Percentiles rank a stretch among this genome's conserved stretches.
Evolutionary conservation across 2,113 vertebrate genomes (phyloP).

Genomic region (Sprattus sprattus): DNA sequence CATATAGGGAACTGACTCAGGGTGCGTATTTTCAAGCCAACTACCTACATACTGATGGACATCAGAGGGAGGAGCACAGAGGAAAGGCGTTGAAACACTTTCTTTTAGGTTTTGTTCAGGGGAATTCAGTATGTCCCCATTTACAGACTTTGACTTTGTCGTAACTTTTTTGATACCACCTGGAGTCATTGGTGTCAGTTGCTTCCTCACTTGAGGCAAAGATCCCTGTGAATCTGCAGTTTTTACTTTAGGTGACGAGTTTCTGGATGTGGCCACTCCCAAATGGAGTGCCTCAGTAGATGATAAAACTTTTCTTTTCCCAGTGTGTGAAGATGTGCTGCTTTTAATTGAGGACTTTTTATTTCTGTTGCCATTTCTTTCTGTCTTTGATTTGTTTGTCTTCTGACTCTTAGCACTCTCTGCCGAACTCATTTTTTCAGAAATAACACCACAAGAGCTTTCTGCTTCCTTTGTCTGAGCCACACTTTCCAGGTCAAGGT

Average conservation of each 20-base stretch:
- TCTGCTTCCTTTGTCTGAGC: neutral
- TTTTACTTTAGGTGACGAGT: slow-evolving; percentile 21
- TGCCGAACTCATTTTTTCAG: slow-evolving; percentile 32
- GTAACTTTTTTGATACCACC: slow-evolving; percentile 57
- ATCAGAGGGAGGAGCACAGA: slow-evolving; percentile 57
- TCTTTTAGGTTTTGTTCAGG: slow-evolving; percentile 52
- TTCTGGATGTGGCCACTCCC: slow-evolving; percentile 34
- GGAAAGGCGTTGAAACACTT: slow-evolving; percentile 57
- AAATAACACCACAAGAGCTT: neutral
- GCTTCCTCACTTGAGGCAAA: slow-evolving; percentile 61
- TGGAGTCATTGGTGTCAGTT: slow-evolving; percentile 51
- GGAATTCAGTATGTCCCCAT: slow-evolving; percentile 43
- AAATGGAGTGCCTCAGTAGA: slow-evolving; percentile 28
- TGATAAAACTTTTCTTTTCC: slow-evolving; percentile 38
- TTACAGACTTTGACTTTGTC: slow-evolving; percentile 65
- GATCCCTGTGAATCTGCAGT: slow-evolving; percentile 39
- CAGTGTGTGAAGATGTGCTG: slow-evolving; percentile 27
- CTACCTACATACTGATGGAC: slow-evolving; percentile 79
- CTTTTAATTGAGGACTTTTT: slow-evolving; percentile 36
- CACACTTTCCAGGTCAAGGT: neutral
- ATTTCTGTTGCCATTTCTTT: slow-evolving; percentile 46
- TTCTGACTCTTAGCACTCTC: slow-evolving; percentile 52
- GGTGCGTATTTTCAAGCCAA: slow-evolving; percentile 78
- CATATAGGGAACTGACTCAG: slow-evolving; percentile 46
- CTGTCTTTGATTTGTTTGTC: slow-evolving; percentile 42